phyloP scores from a whole-genome alignment of 2,113 vertebrate genomes.

The Jacana jacana region DNA sequence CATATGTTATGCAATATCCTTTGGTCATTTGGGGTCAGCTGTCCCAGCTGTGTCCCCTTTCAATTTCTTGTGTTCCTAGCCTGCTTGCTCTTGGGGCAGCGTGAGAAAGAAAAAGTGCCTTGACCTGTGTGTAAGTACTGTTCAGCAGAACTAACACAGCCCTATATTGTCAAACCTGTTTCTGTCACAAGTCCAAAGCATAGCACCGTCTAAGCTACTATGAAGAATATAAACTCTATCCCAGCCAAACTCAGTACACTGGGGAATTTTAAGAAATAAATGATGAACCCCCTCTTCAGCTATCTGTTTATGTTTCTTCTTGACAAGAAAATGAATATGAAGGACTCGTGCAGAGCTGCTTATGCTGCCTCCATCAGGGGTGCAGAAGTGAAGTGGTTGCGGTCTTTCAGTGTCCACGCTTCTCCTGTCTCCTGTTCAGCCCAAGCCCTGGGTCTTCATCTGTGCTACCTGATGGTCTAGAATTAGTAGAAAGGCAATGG shows the following conservation, averaged over 20 bases:
- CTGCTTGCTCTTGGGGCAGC: accelerated
- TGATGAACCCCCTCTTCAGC: neutral
- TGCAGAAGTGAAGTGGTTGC: neutral
- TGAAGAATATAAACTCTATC: neutral
- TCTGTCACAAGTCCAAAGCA: neutral
- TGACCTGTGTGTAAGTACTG: neutral
- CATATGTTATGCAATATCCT: neutral
- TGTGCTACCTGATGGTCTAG: neutral
- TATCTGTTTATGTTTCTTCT: neutral
- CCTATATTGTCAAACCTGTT: neutral
- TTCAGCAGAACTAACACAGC: neutral
- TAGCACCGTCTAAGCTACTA: neutral
- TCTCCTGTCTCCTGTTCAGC: neutral
- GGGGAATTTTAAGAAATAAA: neutral
- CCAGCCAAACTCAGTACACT: neutral
- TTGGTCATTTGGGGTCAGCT: neutral
- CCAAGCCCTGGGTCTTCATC: neutral
- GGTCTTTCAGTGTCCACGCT: neutral
- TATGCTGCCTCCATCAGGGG: neutral
- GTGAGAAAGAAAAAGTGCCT: neutral
- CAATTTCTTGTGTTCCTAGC: neutral
- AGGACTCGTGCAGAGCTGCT: neutral
- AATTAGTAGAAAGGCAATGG: neutral
- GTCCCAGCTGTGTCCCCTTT: neutral
- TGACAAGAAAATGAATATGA: neutral